Conservation (phyloP, 2,888 invertebrate genomes). For the Philaethria dido region DNA sequence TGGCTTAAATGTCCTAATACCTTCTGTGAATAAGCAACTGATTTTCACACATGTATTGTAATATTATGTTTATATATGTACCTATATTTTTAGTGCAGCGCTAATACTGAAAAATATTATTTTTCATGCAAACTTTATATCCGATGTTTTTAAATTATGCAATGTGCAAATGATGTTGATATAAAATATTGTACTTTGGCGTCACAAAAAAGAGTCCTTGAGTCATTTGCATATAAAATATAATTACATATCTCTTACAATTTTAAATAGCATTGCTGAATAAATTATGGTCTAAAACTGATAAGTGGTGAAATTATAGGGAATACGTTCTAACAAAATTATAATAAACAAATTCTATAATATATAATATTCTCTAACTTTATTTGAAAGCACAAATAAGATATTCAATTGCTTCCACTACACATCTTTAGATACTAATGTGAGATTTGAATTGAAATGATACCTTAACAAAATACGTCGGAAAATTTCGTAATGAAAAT, state of each 20-base stretch:
- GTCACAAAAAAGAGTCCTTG: background rate
- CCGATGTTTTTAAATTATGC: conserved; percentile 1
- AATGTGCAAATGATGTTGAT: background rate
- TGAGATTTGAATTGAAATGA: too few species aligned
- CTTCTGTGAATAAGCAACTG: background rate
- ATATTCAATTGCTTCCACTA: too few species aligned
- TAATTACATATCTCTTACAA: background rate
- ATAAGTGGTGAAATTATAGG: background rate
- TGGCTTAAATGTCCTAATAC: background rate
- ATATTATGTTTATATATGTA: background rate
- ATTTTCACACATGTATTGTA: background rate
- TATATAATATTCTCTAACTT: too few species aligned
- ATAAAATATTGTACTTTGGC: too few species aligned
- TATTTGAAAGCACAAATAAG: too few species aligned
- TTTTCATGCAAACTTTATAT: too few species aligned
- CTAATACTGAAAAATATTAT: background rate
- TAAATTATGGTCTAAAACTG: background rate
- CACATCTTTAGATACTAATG: too few species aligned
- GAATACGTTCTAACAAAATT: too few species aligned
- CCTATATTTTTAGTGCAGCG: background rate
- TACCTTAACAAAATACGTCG: too few species aligned
- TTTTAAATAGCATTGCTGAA: background rate
- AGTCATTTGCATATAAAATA: background rate
- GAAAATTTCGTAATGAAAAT: too few species aligned
- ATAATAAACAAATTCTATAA: too few species aligned